Evolutionary conservation across 2,888 invertebrate genomes (phyloP).

Genomic region (Trissolcus brochymenae): DNA sequence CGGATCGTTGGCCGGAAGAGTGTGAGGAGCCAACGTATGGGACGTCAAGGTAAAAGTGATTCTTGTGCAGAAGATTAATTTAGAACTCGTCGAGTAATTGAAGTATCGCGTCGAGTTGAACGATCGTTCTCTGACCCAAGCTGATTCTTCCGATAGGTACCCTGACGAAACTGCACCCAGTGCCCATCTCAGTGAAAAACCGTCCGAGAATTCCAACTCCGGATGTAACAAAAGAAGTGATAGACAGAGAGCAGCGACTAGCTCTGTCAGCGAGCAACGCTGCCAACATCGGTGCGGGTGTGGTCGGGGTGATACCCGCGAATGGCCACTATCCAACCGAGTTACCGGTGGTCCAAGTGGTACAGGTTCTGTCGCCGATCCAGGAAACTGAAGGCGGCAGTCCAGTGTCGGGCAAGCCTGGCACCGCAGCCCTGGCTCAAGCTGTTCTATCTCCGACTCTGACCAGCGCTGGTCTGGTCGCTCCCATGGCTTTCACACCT

Average conservation of each 20-base stretch:
- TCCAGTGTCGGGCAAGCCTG: slow-evolving; percentile 71
- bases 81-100: background rate
- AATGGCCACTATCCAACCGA: slow-evolving; percentile 79
- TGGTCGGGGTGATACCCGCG: slow-evolving; percentile 82
- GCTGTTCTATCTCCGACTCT: slow-evolving; percentile 84
- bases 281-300: slow-evolving; percentile 79
- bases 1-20: slow-evolving; percentile 89
- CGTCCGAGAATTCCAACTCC: slow-evolving; percentile 93
- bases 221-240: slow-evolving; percentile 88
- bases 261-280: slow-evolving; percentile 76
- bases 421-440: slow-evolving; percentile 87
- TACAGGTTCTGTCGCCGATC: slow-evolving; percentile 88
- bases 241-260: slow-evolving; percentile 84
- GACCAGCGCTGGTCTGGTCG: slow-evolving; percentile 77
- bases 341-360: slow-evolving; percentile 85
- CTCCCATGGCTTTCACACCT: slow-evolving; percentile 78
- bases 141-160: slow-evolving; percentile 77
- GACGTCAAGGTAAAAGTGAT: slow-evolving; percentile 81
- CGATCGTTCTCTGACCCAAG: background rate
- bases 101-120: too few relatives aligned
- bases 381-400: slow-evolving; percentile 87
- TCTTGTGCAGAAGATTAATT: background rate
- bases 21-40: slow-evolving; percentile 82
- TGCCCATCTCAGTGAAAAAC: slow-evolving; percentile 84
- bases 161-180: slow-evolving; percentile 82